Conservation (phyloP, 1,140 invertebrate genomes). For the Drosophila dunni region DNA sequence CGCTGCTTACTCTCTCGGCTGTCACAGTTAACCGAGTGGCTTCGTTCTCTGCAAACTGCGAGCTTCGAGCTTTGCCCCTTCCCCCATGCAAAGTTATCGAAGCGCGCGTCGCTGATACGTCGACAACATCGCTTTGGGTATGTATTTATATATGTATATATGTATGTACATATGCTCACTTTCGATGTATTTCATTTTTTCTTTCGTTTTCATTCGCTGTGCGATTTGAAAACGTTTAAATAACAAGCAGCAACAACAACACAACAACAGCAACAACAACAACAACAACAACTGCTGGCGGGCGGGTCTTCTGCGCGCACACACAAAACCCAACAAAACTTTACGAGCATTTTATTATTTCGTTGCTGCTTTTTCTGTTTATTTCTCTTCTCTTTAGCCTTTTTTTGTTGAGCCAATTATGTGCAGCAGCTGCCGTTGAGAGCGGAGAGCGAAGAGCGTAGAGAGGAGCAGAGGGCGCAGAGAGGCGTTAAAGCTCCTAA, state of each 20-base stretch:
- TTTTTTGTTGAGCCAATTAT: conserved; percentile 71
- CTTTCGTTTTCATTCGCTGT: conserved; percentile 83
- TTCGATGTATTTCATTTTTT: conserved; percentile 83
- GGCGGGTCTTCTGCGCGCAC: conserved; percentile 76
- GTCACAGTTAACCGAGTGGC: conserved; percentile 3
- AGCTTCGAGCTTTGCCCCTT: conserved; percentile 48
- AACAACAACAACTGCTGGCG: conserved; percentile 57
- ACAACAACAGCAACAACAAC: conserved; percentile 37
- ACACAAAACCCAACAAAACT: conserved; percentile 56
- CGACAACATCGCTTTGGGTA: conserved; percentile 57
- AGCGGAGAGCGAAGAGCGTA: conserved; percentile 7
- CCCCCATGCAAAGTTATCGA: conserved; percentile 52
- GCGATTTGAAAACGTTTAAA: conserved; percentile 83
- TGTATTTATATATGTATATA: conserved; percentile 7
- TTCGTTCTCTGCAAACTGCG: conserved; percentile 17
- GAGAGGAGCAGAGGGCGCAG: conserved; percentile 6
- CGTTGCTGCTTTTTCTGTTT: conserved; percentile 56
- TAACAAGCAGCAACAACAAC: conserved; percentile 65
- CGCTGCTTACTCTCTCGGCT: conserved; percentile 1
- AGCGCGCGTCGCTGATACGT: conserved; percentile 70
- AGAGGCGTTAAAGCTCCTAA: conserved; percentile 60
- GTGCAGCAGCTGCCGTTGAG: conserved; percentile 75
- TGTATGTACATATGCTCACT: conserved; percentile 68
- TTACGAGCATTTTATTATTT: conserved; percentile 65
- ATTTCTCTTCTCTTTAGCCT: conserved; percentile 47